Conservation (phyloP, 1,140 invertebrate genomes). For the Wasmannia auropunctata region DNA sequence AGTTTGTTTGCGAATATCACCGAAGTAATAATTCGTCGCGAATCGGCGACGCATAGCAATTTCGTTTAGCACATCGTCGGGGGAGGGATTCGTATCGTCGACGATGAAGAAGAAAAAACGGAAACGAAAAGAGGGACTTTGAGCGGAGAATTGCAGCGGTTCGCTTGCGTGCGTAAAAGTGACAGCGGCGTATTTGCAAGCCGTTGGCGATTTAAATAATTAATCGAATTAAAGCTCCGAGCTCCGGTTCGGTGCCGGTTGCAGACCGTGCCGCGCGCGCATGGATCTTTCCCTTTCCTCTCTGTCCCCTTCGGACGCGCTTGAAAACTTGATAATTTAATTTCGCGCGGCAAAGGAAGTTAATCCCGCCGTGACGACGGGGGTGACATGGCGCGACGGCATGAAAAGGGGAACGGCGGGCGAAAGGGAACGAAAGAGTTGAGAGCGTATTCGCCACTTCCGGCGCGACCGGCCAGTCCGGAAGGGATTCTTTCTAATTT, state of each 20-base stretch:
- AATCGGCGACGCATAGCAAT: not conserved
- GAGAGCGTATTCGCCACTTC: slow-evolving; percentile 50
- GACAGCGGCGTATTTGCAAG: slow-evolving; percentile 60
- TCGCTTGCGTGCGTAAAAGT: slow-evolving; percentile 8
- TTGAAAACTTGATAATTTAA: slow-evolving; percentile 76
- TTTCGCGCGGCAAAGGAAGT: slow-evolving; percentile 74
- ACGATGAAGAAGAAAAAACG: slow-evolving; percentile 7
- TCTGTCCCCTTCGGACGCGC: not conserved
- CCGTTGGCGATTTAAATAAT: slow-evolving; percentile 70
- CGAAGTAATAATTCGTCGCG: not conserved
- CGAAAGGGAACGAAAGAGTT: slow-evolving; percentile 36
- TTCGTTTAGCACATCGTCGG: not conserved
- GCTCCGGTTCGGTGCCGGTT: slow-evolving; percentile 13
- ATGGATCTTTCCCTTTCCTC: not conserved
- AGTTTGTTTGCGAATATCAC: not conserved
- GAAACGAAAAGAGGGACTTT: not conserved
- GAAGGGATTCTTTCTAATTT: slow-evolving; percentile 61
- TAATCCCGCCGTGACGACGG: slow-evolving; percentile 67
- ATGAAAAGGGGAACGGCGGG: slow-evolving; percentile 35
- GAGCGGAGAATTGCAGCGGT: not conserved
- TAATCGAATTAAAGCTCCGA: slow-evolving; percentile 68
- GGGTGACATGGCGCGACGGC: slow-evolving; percentile 30
- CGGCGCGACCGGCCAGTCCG: slow-evolving; percentile 42
- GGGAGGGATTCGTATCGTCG: not conserved
- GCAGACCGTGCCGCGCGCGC: slow-evolving; percentile 24